Evolutionary conservation across 2,797 vertebrate species (phyloP), one percentile per base, ranked within the genome.

Genomic region (Intellagama lesueurii): DNA sequence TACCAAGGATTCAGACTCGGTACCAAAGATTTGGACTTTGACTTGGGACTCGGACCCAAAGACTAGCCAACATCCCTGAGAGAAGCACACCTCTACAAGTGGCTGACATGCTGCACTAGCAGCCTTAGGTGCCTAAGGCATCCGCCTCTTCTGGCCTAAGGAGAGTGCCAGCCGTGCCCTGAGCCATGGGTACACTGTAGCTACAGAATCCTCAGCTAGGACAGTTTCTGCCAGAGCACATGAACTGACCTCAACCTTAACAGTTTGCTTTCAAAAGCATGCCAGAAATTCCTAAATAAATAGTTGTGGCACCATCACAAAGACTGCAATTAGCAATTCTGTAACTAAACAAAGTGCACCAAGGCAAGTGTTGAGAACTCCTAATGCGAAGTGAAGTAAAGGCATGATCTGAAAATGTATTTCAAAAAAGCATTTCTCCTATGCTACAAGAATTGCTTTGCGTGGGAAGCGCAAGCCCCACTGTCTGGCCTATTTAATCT

Each of bases 181-280:
- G 9, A 56, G 52, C 52, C 14, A 56, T 14, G 52, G 9, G 52
- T 14, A 56, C 52, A 56, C 1, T 9, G 7, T 14, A 56, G 11
- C 52, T 56, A 7, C 52, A 56, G 52, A 56, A 2, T 64, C 60
- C 60, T 4, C 40, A 26, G 44, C 30, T 64, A n/a, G 28, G n/a
- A 35, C 9, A n/a, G 35, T 30, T 12, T 66, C 73, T 24, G 40
- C 30, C 40, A 79, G 19, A 14, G 30, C 32, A 40, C 79, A 30
- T 52, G n/a, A 79, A 69, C n/a, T 70, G n/a, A 22, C 26, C 28
- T 73, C 26, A 87, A 73, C 47, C 28, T 73, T 16, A 87, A 73
- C 47, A 16, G 26, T 87, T 30, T 60, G 24, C 81, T 81, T 78
- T 81, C 49, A 87, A 81, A 87, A 70, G 32, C 79, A 81, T 81